Evolutionary conservation across 2,888 invertebrate species (phyloP), one percentile per base, ranked within the genome.

Genomic region (Dusona sp.): DNA sequence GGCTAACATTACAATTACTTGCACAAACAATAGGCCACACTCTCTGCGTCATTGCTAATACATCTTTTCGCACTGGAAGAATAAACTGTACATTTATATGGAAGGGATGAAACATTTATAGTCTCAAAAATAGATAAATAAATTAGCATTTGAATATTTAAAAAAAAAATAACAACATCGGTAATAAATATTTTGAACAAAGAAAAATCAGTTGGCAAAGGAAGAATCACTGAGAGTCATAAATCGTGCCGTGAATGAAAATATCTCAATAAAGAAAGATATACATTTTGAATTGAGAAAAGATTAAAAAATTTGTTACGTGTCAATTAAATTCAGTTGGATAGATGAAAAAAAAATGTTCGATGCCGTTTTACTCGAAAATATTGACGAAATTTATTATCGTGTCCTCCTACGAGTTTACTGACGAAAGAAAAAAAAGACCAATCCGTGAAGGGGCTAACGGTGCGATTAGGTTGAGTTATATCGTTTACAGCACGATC

Each of bases 1-100:
- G 90, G 90, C 90, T 91, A 91, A 92, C 92, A 90, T 91, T 91
- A 92, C 91, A 92, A 92, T 92, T 92, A 92, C 91, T 88, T 88
- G 89, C 68, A 90, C 90, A 91, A 92, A 92, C 92, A 92, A 91
- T 92, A 89, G 7, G 2, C 54, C 82, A 57, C 65, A 7, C 13
- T 61, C 64, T 57, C 83, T 25, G 54, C 61, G 83, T 61, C 67
- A 74, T 48, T 74, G 25, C 61, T 25, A 73, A 22, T 38, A 25
- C 48, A n/a, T 61, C 45, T 13, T 72, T 65, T 9, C 78, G 25
- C 11, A 54, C 16, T 19, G 51, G 1, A 42, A 4, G n/a, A n/a
- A n/a, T 9, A 36, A 51, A 51, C n/a, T 36, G 13, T n/a, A n/a
- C 1, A 29, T 13, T 29, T 25, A 11, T 29, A 22, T 25, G 13